A percentile compares a stretch with the other conserved stretches of the same genome.
phyloP scores from a whole-genome alignment of 2,113 vertebrate genomes.

The Gasterosteus aculeatus region DNA sequence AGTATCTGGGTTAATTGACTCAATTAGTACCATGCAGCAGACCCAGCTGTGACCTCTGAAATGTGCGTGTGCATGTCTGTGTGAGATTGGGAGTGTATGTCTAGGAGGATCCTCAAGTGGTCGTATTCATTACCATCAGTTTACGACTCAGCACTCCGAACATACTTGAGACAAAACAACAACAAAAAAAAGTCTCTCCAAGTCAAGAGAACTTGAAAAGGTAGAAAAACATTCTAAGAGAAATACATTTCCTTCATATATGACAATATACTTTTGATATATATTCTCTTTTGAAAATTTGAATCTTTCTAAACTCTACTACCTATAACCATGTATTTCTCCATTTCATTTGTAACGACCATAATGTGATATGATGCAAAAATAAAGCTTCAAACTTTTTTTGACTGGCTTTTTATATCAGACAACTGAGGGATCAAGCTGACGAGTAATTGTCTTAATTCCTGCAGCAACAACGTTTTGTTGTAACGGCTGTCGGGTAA shows the following conservation, averaged over 20 bases:
- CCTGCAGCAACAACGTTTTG: slow-evolving; percentile 2
- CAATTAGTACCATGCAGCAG: slow-evolving; percentile 45
- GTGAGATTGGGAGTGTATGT: slow-evolving; percentile 32
- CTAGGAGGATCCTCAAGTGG: slow-evolving; percentile 45
- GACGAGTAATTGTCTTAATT: slow-evolving; percentile 13
- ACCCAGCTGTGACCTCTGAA: slow-evolving; percentile 67
- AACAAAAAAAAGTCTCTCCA: background rate
- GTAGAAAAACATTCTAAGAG: background rate
- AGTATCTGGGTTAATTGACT: slow-evolving; percentile 65
- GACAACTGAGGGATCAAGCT: slow-evolving; percentile 12
- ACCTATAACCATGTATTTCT: background rate
- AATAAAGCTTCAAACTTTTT: slow-evolving; percentile 11
- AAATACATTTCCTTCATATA: background rate
- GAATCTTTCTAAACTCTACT: background rate
- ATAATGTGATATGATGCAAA: background rate
- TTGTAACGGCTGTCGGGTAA: background rate
- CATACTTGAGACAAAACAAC: background rate
- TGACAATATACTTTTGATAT: background rate
- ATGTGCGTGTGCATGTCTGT: background rate
- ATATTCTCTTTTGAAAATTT: background rate
- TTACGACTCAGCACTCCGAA: slow-evolving; percentile 24
- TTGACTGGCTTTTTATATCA: slow-evolving; percentile 3
- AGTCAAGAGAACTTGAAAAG: background rate
- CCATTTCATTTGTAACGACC: background rate
- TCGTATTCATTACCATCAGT: slow-evolving; percentile 39